phyloP scores from a whole-genome alignment of 2,797 vertebrate genomes.

The Acomys russatus region DNA sequence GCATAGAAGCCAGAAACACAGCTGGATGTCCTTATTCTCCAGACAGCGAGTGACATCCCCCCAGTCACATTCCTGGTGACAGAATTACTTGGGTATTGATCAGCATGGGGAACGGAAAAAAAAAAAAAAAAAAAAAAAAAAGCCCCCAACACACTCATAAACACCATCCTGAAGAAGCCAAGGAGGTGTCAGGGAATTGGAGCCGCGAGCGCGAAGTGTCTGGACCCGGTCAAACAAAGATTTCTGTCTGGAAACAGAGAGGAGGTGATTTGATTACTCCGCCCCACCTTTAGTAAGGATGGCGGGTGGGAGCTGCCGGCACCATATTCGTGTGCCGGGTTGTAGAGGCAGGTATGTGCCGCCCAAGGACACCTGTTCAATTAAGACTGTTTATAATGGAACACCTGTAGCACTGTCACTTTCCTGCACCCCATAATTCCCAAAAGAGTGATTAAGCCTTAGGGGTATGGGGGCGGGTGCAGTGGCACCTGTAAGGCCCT shows the following conservation, averaged over 20 bases:
- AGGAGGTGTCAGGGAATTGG: not conserved
- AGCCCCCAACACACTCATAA: not conserved
- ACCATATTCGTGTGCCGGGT: rapidly evolving
- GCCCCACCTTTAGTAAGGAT: not conserved
- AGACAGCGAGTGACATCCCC: not conserved
- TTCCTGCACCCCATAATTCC: not conserved
- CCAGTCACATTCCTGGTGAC: not conserved
- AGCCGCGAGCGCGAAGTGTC: not conserved
- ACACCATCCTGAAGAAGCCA: not conserved
- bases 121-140: not conserved
- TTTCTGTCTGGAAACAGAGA: slow-evolving; percentile 46
- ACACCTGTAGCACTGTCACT: not conserved
- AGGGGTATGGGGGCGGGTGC: no score
- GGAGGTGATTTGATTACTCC: not conserved
- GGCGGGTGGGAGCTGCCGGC: not conserved
- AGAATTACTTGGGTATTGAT: not conserved
- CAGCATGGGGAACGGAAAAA: rapidly evolving
- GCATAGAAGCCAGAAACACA: not conserved
- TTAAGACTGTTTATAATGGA: slow-evolving; percentile 50
- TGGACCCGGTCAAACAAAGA: not conserved
- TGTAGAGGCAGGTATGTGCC: not conserved
- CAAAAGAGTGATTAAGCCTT: not conserved
- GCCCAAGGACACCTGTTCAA: not conserved
- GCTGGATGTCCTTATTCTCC: not conserved
- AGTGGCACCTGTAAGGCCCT: not conserved